Evolutionary conservation across 2,888 invertebrate species (phyloP).

Genomic region (Eudemis profundana): DNA sequence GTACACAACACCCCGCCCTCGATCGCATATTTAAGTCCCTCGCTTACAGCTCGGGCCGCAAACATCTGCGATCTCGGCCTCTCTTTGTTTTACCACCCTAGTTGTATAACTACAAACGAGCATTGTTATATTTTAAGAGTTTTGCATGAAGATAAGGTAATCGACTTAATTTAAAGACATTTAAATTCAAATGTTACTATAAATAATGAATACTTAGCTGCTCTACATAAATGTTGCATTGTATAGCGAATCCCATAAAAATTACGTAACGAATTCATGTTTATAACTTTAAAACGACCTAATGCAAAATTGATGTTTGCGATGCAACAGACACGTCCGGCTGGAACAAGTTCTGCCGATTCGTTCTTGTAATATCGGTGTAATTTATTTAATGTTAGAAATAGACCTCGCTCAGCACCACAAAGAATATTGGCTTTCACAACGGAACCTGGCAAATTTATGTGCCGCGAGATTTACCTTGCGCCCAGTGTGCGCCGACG

Average conservation of each 20-base stretch:
- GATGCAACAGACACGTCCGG: conserved; percentile 77
- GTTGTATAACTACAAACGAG: not conserved
- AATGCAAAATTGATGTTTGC: conserved; percentile 70
- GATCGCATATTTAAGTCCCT: too few species aligned
- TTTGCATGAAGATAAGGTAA: conserved; percentile 25
- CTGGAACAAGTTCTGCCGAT: conserved; percentile 77
- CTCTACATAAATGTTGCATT: conserved; percentile 46
- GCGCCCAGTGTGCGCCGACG: conserved; percentile 61
- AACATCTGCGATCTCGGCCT: too few species aligned
- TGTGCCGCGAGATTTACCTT: conserved; percentile 77
- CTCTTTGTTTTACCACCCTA: too few species aligned
- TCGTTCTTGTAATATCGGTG: conserved; percentile 83
- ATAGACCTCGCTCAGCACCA: conserved; percentile 77
- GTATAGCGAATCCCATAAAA: conserved; percentile 48
- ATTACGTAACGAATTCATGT: conserved; percentile 51
- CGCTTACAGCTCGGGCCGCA: too few species aligned
- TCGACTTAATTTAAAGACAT: conserved; percentile 23
- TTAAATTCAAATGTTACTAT: conserved; percentile 17
- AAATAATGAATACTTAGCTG: conserved; percentile 38
- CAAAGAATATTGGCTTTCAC: conserved; percentile 85
- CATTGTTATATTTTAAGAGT: conserved; percentile 20
- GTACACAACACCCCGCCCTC: too few species aligned
- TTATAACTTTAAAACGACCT: conserved; percentile 52
- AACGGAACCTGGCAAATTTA: conserved; percentile 82
- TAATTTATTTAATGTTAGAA: conserved; percentile 85